These are phyloP conservation scores for Indicator indicator DNA, from an alignment of 2,113 vertebrate species.

Conservation along the genomic window DNA sequence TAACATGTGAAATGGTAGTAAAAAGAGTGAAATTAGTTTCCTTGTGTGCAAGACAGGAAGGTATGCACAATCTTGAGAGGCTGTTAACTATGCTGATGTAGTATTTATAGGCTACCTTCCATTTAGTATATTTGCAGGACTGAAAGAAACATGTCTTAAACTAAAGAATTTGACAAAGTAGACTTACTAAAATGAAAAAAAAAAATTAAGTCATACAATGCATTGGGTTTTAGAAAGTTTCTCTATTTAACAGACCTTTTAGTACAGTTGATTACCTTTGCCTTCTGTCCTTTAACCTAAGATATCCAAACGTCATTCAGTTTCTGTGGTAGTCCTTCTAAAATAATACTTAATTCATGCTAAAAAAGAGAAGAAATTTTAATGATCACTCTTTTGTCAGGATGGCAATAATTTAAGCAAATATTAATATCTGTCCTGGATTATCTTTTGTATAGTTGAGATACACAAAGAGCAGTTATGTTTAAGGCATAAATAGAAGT, in stretches of 20 bases:
- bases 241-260: background rate
- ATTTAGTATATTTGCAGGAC: background rate
- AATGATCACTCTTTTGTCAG: rapidly evolving
- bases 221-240: background rate
- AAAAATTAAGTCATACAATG: background rate
- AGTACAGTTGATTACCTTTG: background rate
- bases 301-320: background rate
- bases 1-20: background rate
- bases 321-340: background rate
- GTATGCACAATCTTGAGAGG: background rate
- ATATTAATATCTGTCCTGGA: background rate
- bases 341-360: background rate
- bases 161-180: background rate
- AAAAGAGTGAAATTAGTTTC: background rate
- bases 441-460: background rate
- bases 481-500: background rate
- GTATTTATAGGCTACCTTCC: background rate
- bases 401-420: background rate
- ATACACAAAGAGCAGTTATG: background rate
- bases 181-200: background rate
- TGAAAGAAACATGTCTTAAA: background rate
- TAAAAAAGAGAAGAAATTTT: background rate
- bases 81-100: background rate
- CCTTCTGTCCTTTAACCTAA: background rate
- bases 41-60: background rate